Conservation (phyloP, 2,113 vertebrate species). For the Gavialis gangeticus region DNA sequence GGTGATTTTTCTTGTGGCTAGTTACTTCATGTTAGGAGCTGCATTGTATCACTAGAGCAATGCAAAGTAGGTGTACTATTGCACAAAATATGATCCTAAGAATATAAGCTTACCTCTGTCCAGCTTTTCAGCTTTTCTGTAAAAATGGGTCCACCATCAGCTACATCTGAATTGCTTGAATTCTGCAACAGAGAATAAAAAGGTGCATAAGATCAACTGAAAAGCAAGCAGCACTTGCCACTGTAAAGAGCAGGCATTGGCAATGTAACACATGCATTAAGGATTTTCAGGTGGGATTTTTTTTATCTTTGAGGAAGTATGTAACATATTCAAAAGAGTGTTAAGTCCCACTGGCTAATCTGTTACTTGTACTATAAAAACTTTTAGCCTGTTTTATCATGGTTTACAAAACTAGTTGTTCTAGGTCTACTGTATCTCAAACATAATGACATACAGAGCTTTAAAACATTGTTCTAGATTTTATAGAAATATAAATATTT, state of each 20-base stretch:
- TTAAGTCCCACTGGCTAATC: neutral
- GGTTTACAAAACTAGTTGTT: neutral
- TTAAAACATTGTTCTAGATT: neutral
- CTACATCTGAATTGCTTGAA: slow-evolving; percentile 59
- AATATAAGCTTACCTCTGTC: slow-evolving; percentile 72
- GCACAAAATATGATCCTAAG: neutral
- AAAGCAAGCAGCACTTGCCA: neutral
- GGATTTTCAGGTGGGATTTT: neutral
- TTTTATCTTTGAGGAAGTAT: neutral
- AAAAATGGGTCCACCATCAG: slow-evolving; percentile 59
- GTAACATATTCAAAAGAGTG: neutral
- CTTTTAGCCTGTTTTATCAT: neutral
- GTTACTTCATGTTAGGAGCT: neutral
- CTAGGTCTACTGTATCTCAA: neutral
- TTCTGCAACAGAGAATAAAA: slow-evolving; percentile 69
- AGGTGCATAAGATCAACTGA: neutral
- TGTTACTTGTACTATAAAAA: neutral
- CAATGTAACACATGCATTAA: neutral
- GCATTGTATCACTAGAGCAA: neutral
- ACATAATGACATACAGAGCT: slow-evolving; percentile 32
- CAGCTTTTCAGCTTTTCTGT: slow-evolving; percentile 40
- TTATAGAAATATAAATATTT: neutral
- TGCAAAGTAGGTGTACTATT: neutral
- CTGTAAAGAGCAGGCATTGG: neutral
- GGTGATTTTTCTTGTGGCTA: fast-evolving